These are phyloP conservation scores for Nasonia oneida DNA, from an alignment of 2,888 invertebrate species.

Conservation along the genomic window DNA sequence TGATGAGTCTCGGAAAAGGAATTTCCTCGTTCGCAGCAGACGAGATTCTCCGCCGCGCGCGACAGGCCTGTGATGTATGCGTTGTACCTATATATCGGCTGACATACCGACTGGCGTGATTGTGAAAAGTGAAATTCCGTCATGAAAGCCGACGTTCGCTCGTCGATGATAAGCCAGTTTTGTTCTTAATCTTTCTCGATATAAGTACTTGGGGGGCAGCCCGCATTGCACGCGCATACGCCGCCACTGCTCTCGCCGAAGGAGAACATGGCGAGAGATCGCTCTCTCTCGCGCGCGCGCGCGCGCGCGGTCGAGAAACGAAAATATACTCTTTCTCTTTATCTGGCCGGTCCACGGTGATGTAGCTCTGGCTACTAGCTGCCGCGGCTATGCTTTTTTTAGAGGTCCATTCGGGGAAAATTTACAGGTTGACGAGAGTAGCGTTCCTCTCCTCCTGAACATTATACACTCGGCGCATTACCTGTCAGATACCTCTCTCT, in stretches of 20 bases:
- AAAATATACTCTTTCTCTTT: constrained; percentile 41
- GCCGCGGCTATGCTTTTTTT: constrained; percentile 20
- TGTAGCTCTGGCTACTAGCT: neutral
- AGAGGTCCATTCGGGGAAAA: constrained; percentile 31
- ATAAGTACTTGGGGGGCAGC: constrained; percentile 5
- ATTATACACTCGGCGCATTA: neutral
- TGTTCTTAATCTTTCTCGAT: constrained; percentile 36
- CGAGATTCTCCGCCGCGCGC: neutral
- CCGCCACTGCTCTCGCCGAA: constrained; percentile 29
- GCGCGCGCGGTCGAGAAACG: constrained; percentile 22
- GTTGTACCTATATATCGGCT: neutral
- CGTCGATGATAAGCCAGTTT: constrained; percentile 57
- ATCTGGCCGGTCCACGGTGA: neutral
- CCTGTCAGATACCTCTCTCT: constrained; percentile 8
- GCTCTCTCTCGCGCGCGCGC: neutral
- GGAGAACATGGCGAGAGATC: constrained; percentile 56
- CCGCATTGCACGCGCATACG: constrained; percentile 53
- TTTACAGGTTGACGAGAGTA: constrained; percentile 32
- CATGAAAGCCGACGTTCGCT: constrained; percentile 51
- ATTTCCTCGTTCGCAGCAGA: constrained; percentile 14
- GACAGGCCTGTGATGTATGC: neutral
- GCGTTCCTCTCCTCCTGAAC: neutral
- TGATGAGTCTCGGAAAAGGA: constrained; percentile 14
- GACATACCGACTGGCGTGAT: neutral
- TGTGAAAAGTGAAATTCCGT: constrained; percentile 57